Evolutionary conservation across 2,797 vertebrate genomes (phyloP).

Genomic region (Gallinago solitaria): DNA sequence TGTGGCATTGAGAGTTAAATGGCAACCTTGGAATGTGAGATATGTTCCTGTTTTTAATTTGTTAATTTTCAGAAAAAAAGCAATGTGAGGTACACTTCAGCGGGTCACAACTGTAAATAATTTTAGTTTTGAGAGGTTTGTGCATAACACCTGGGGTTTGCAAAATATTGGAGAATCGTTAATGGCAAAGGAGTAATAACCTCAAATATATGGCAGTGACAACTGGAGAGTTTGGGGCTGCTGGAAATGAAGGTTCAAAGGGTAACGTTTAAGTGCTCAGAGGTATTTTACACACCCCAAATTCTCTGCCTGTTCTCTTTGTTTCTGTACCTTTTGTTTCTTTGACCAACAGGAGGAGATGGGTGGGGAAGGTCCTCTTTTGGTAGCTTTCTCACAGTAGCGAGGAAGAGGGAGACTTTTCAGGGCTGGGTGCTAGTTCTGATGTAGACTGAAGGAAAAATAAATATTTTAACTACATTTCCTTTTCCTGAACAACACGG

Average conservation of each 20-base stretch:
- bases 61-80: not conserved
- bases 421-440: constrained; percentile 3
- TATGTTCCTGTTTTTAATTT: not conserved
- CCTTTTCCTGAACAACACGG: constrained; percentile 6
- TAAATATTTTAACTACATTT: constrained; percentile 8
- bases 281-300: not conserved
- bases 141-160: not conserved
- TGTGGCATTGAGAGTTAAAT: constrained; percentile 32
- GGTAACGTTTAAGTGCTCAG: not conserved
- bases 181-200: not conserved
- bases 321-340: not conserved
- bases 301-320: not conserved
- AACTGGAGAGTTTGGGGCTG: not conserved
- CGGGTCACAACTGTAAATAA: not conserved
- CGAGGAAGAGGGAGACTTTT: not conserved
- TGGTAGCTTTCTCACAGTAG: not conserved
- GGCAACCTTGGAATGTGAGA: constrained; percentile 22
- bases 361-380: not conserved
- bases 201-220: not conserved
- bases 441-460: constrained; percentile 35
- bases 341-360: not conserved
- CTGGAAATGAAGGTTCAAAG: not conserved
- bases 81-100: not conserved
- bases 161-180: not conserved
- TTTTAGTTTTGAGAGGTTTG: not conserved